Conservation (phyloP, 2,888 invertebrate genomes). For the Lasioglossum figueresi region DNA sequence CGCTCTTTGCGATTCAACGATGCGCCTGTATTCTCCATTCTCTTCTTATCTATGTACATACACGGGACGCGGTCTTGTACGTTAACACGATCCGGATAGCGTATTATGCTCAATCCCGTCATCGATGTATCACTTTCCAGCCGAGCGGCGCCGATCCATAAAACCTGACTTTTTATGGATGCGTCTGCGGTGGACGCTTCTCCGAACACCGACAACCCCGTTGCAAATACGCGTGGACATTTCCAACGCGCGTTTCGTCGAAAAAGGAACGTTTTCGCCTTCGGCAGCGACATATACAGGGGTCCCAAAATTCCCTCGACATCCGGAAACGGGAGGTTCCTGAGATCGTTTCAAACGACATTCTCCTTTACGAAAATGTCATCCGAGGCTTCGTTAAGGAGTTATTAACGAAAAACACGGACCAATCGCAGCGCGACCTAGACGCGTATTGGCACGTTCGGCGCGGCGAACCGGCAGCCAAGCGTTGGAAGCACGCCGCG, state of each 20-base stretch:
- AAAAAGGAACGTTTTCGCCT: not conserved
- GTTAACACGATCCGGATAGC: slow-evolving; percentile 38
- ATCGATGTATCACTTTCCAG: slow-evolving; percentile 35
- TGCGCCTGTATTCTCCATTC: slow-evolving; percentile 31
- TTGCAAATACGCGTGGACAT: not conserved
- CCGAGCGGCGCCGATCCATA: not conserved
- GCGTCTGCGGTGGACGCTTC: not conserved
- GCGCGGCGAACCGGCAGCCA: too few relatives aligned
- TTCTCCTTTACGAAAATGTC: too few relatives aligned
- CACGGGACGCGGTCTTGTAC: slow-evolving; percentile 20
- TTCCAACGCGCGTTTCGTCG: not conserved
- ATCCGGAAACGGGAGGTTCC: too few relatives aligned
- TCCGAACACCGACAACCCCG: not conserved
- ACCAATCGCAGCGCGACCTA: too few relatives aligned
- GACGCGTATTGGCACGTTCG: too few relatives aligned
- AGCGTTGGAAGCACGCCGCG: too few relatives aligned
- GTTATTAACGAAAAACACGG: too few relatives aligned
- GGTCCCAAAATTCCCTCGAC: too few relatives aligned
- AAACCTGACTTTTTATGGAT: not conserved
- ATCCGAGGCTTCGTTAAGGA: too few relatives aligned
- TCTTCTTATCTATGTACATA: slow-evolving; percentile 19
- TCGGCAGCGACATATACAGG: not conserved
- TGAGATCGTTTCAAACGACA: too few relatives aligned
- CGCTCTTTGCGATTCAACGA: slow-evolving; percentile 64
- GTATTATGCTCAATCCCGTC: slow-evolving; percentile 34